A percentile compares a stretch with the other conserved stretches of the same genome.
Evolutionary conservation across 1,140 invertebrate genomes (phyloP).

Genomic region (Panagrolaimus sp.): DNA sequence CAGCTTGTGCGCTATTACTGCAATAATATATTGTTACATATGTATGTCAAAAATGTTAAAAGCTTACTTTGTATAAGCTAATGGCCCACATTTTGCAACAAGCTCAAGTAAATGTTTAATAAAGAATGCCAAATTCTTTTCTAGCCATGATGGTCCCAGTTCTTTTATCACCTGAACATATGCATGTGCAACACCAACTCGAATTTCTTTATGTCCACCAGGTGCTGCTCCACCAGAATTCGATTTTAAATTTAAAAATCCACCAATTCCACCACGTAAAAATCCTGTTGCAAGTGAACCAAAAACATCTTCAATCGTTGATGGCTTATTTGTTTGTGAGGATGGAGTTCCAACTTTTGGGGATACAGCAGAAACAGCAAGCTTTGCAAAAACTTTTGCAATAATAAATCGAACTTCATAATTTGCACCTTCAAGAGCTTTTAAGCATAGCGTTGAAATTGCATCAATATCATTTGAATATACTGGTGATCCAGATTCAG

Average conservation of each 20-base stretch:
- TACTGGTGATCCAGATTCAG: slow-evolving; percentile 70
- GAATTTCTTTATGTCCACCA: slow-evolving; percentile 89
- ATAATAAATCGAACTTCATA: slow-evolving; percentile 87
- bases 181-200: slow-evolving; percentile 77
- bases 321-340: slow-evolving; percentile 54
- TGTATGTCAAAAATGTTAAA: slow-evolving; percentile 16
- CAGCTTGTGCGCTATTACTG: slow-evolving; percentile 69
- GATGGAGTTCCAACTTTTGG: slow-evolving; percentile 61
- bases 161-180: slow-evolving; percentile 87
- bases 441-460: slow-evolving; percentile 77
- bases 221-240: slow-evolving; percentile 86
- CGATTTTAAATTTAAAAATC: slow-evolving; percentile 74
- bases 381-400: slow-evolving; percentile 75
- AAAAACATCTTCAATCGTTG: slow-evolving; percentile 84
- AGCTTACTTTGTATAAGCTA: slow-evolving; percentile 45
- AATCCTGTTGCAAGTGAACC: slow-evolving; percentile 88
- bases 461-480: slow-evolving; percentile 83
- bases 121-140: slow-evolving; percentile 78
- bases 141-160: slow-evolving; percentile 85
- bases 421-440: slow-evolving; percentile 84
- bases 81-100: slow-evolving; percentile 64
- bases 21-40: background rate
- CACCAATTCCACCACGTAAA: slow-evolving; percentile 79
- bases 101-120: slow-evolving; percentile 82
- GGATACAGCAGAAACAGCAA: slow-evolving; percentile 69